Conservation (phyloP, 2,888 invertebrate species). For the Sinopyrophorus schimmeli region DNA sequence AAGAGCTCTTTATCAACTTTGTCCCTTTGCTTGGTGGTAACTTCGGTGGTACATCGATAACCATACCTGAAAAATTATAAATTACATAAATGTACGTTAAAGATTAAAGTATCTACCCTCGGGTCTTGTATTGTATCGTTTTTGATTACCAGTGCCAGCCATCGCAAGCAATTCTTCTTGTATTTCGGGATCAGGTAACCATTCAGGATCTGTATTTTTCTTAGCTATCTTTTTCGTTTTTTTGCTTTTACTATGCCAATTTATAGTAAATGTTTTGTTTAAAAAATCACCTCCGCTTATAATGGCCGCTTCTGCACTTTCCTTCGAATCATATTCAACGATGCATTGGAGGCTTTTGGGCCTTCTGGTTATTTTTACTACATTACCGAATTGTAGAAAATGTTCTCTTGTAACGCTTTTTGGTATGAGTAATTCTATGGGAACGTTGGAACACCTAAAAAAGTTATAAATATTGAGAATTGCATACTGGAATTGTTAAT, state of each 20-base stretch:
- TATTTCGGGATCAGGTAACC: conserved; percentile 66
- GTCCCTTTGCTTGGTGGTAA: too few relatives aligned
- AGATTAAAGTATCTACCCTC: conserved; percentile 33
- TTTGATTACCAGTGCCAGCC: conserved; percentile 64
- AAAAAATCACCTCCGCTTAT: conserved; percentile 64
- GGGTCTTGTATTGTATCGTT: conserved; percentile 47
- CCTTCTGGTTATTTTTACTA: conserved; percentile 66
- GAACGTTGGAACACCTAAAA: conserved; percentile 66
- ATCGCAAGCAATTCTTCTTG: conserved; percentile 72
- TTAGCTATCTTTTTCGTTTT: conserved; percentile 21
- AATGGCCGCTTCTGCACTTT: conserved; percentile 62
- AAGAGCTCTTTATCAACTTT: not conserved
- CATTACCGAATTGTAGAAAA: conserved; percentile 72
- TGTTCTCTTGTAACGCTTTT: conserved; percentile 65
- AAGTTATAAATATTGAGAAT: too few relatives aligned
- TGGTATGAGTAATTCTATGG: conserved; percentile 66
- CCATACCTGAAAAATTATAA: conserved; percentile 23
- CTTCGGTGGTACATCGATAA: conserved; percentile 15
- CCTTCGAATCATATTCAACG: conserved; percentile 68
- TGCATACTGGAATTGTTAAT: too few relatives aligned
- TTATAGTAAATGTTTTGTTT: conserved; percentile 59
- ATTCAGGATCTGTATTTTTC: conserved; percentile 56
- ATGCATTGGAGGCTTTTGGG: conserved; percentile 68
- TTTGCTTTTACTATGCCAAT: conserved; percentile 7
- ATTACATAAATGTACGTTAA: not conserved